Conservation (phyloP, 2,888 invertebrate species). For the Heteromurus nitidus region DNA sequence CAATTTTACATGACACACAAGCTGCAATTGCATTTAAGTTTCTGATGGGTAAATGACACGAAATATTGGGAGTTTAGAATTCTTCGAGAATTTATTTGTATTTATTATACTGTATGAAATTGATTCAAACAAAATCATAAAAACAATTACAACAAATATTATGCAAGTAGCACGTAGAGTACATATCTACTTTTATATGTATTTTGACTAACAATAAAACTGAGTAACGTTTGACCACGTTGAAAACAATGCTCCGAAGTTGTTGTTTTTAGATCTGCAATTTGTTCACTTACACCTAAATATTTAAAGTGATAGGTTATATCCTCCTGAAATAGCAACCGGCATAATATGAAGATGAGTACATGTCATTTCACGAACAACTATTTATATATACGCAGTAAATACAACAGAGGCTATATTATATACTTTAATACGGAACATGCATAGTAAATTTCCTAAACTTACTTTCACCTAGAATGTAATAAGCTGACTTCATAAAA, state of each 20-base stretch:
- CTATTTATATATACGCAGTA: not conserved
- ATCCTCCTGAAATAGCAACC: slow-evolving; percentile 27
- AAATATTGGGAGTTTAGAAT: too few species aligned
- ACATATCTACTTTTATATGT: not conserved
- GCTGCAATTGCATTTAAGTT: too few species aligned
- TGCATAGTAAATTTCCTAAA: too few species aligned
- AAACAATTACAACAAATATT: slow-evolving; percentile 13
- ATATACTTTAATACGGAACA: not conserved
- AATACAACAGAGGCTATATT: not conserved
- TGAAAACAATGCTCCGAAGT: not conserved
- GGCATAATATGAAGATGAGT: slow-evolving; percentile 36
- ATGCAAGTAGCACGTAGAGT: not conserved
- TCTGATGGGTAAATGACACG: too few species aligned
- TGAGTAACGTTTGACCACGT: not conserved
- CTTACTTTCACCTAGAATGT: too few species aligned
- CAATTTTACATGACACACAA: too few species aligned
- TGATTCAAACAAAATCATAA: not conserved
- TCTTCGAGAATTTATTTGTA: too few species aligned
- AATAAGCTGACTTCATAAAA: too few species aligned
- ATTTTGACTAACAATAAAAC: not conserved
- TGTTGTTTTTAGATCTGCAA: slow-evolving; percentile 1
- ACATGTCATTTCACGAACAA: slow-evolving; percentile 5
- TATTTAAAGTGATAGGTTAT: not conserved
- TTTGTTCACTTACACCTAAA: not conserved
- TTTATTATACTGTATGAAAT: slow-evolving; percentile 3